Evolutionary conservation across 2,888 invertebrate genomes (phyloP).

Genomic region (Drosophila testacea): DNA sequence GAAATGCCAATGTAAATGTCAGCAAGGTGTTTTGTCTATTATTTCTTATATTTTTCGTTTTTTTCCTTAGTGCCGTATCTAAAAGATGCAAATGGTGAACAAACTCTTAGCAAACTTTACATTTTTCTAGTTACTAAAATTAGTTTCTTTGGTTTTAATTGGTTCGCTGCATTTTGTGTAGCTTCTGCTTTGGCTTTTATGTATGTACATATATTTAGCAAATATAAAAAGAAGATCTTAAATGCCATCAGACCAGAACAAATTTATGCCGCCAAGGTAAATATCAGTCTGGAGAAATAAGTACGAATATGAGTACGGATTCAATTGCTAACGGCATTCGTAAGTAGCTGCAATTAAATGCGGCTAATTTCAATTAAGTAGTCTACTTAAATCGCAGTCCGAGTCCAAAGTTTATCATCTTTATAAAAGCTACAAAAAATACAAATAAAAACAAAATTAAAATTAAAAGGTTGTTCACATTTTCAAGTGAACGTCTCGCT

Average conservation of each 20-base stretch:
- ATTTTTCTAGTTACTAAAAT: constrained; percentile 35
- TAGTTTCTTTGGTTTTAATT: constrained; percentile 58
- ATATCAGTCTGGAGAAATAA: constrained; percentile 34
- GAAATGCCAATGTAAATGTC: constrained; percentile 53
- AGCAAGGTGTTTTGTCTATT: constrained; percentile 26
- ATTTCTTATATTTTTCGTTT: not conserved
- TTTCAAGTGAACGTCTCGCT: constrained; percentile 48
- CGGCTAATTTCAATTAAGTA: constrained; percentile 51
- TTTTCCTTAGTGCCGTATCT: not conserved
- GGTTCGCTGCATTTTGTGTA: constrained; percentile 59
- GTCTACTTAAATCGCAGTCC: constrained; percentile 32
- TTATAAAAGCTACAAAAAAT: not conserved
- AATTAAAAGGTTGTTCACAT: constrained; percentile 67
- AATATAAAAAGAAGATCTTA: constrained; percentile 36
- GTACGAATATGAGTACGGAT: constrained; percentile 16
- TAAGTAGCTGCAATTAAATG: constrained; percentile 61
- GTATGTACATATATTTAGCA: constrained; percentile 19
- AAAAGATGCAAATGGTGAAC: constrained; percentile 11
- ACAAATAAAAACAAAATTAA: not conserved
- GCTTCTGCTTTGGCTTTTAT: constrained; percentile 29
- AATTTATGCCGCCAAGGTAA: constrained; percentile 64
- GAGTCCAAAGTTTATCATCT: constrained; percentile 43
- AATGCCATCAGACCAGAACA: constrained; percentile 75
- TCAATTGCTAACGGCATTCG: constrained; percentile 57
- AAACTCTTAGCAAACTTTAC: constrained; percentile 5